Evolutionary conservation across 2,797 vertebrate genomes (phyloP), one percentile per base, ranked within the genome.

Genomic region (Pseudopleuronectes americanus): DNA sequence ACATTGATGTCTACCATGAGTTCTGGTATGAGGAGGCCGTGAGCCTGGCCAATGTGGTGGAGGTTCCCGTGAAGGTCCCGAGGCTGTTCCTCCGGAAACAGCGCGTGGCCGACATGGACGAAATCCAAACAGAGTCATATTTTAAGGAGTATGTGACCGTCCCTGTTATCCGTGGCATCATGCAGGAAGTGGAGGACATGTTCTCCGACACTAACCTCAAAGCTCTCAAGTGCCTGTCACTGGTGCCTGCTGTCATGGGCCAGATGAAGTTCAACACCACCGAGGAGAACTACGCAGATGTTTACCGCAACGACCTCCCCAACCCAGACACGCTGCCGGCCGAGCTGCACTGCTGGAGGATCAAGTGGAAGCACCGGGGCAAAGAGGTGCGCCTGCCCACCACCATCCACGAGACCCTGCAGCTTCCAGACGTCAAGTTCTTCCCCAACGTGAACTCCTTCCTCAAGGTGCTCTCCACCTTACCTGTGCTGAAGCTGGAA

Each of bases 291-390:
- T 95, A 97, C 0, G 96, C 97, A 0, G 95, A 98, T 17, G 91
- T 96, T 78, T 98, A 98, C 86, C 95, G 95, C 72, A 93, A 92
- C 2, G 97, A 98, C 89, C 93, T 99, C 31, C 97, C 97, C 52
- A 98, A 96, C 72, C 96, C 97, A 0, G 97, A 99, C 80, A 99
- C 97, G 0, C 95, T 99, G 9, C 95, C 96, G 0, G 97, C 97
- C 0, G 97, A 99, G 80, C 95, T 99, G 16, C 97, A 98, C 64
- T 99, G 98, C 87, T 99, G 97, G 98, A 94, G 96, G 52, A 99
- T 99, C 84, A 98, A 99, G 64, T 99, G 97, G 97, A 99, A 99
- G 77, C 97, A 99, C 92, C 77, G 97, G 58, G 96, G 97, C n/a
- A 98, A 98, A 89, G 97, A 99, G 71, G 97, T 97, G 22, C 95